These are phyloP conservation scores for Anoplopoma fimbria DNA, from an alignment of 2,113 vertebrate species.

Conservation along the genomic window DNA sequence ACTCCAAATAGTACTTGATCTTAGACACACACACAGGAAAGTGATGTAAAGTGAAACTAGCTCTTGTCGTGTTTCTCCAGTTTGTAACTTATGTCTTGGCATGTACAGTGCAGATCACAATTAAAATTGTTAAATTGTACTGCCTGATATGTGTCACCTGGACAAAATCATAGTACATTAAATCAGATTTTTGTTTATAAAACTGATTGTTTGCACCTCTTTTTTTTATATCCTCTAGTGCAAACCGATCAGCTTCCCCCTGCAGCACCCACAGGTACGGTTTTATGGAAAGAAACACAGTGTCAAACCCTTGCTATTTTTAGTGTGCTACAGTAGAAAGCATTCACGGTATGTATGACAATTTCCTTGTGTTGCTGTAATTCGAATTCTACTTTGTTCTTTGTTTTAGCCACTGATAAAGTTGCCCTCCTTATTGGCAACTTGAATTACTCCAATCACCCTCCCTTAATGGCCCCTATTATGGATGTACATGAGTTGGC, in stretches of 20 bases:
- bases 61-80: conserved; percentile 26
- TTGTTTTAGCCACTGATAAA: conserved; percentile 87
- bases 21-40: conserved; percentile 66
- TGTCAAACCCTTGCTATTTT: conserved; percentile 7
- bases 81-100: conserved; percentile 32
- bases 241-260: conserved; percentile 43
- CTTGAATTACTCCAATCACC: conserved; percentile 86
- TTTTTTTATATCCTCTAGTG: conserved; percentile 49
- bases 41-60: conserved; percentile 78
- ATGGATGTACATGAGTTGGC: conserved; percentile 89
- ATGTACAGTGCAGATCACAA: neutral
- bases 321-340: neutral
- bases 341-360: neutral
- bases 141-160: neutral
- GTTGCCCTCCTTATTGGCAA: conserved; percentile 91
- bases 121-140: neutral
- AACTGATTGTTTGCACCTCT: conserved; percentile 7
- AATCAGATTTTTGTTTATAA: neutral
- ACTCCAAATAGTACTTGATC: conserved; percentile 56
- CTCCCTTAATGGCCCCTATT: conserved; percentile 85
- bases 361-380: conserved; percentile 14
- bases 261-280: conserved; percentile 74
- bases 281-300: conserved; percentile 1
- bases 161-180: neutral
- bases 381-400: conserved; percentile 9